Evolutionary conservation across 2,888 invertebrate species (phyloP).

Genomic region (Hypsopygia costalis): DNA sequence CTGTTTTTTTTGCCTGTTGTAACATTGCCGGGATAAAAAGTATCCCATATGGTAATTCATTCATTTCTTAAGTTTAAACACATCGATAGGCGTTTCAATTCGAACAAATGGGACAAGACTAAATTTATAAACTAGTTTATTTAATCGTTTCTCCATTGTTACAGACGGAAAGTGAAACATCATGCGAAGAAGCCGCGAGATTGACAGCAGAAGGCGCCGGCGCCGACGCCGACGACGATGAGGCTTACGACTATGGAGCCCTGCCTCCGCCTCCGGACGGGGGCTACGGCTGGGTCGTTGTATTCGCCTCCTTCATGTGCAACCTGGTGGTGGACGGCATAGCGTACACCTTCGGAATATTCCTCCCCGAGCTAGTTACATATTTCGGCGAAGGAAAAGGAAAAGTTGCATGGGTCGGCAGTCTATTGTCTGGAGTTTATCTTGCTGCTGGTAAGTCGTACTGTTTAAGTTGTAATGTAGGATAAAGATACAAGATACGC

Average conservation of each 20-base stretch:
- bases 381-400: conserved; percentile 93
- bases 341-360: conserved; percentile 98
- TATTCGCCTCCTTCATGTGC: conserved; percentile 97
- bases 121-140: too few relatives aligned
- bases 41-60: too few relatives aligned
- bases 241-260: conserved; percentile 85
- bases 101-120: too few relatives aligned
- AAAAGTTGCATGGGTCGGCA: conserved; percentile 96
- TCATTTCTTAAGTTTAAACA: too few relatives aligned
- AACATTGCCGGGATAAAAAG: too few relatives aligned
- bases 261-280: conserved; percentile 94
- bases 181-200: conserved; percentile 91
- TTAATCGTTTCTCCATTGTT: conserved; percentile 40
- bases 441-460: conserved; percentile 93
- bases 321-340: conserved; percentile 99
- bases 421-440: conserved; percentile 96
- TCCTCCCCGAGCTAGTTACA: conserved; percentile 88
- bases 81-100: too few relatives aligned
- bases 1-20: too few relatives aligned
- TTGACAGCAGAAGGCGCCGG: conserved; percentile 84
- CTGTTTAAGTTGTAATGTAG: too few relatives aligned
- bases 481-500: too few relatives aligned
- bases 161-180: conserved; percentile 93
- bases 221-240: conserved; percentile 82
- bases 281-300: conserved; percentile 96